Base-by-base conservation (phyloP, 1,140 invertebrate species). In the Drosophila sturtevanti region DNA sequence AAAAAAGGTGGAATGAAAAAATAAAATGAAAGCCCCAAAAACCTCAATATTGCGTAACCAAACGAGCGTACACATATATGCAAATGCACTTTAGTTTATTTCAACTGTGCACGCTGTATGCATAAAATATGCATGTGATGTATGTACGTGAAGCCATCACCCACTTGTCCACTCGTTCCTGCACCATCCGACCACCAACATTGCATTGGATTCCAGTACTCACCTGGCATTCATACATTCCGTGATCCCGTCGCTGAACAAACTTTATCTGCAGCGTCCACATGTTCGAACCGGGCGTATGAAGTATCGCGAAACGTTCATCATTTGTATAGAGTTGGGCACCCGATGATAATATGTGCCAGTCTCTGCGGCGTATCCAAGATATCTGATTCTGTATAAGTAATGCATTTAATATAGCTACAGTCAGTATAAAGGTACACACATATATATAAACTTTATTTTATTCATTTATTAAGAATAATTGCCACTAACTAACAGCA, bases 201-300 rank as follows among this genome's bases (percentile, higher is more conserved):
- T 31, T 31, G 27, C 27, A 31, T 31, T 31, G 27, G n/a, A n/a
- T n/a, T n/a, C 14, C 22, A n/a, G n/a, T 37, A 91, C 93, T 95
- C 93, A 98, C 97, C 95, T 98, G 97, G 93, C 98, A 99, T 91
- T 98, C 97, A 92, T 98, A 99, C 51, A 97, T 97, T 74, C 98
- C 98, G 84, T 97, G 97, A 93, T 98, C 97, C 81, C 96, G 94
- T 81, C 96, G 96, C 92, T 97, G 96, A 65, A 98, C 97, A 92
- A 97, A 98, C 93, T 97, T 97, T 90, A 99, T 98, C 93, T 98
- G 96, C 77, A 99, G 93, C 58, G 96, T 97, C 97, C 97, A 99
- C 91, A 94, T 94, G 77, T 94, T 94, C 16, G 93, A 94, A n/a
- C 93, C 93, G 62, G 94, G 93, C 68, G 93, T 92, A 81, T 94